Evolutionary conservation across 2,888 invertebrate genomes (phyloP), one percentile per base, ranked within the genome.

Genomic region (Abscondita cerata): DNA sequence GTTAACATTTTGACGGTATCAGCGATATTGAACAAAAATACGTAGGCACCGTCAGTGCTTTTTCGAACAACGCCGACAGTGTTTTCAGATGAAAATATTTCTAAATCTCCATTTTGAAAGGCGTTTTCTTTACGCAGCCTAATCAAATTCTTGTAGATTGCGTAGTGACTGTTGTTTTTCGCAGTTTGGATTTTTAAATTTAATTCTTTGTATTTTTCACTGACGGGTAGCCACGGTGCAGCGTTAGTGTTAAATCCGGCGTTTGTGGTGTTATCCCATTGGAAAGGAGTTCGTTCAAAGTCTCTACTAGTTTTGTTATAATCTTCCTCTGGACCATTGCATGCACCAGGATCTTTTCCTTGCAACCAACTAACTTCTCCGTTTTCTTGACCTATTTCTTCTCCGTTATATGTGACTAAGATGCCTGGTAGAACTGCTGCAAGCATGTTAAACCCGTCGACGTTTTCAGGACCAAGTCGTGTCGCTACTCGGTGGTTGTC

Each of bases 381-480:
- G 73, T 91, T 85, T 64, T 82, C 76, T 87, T 91, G 88, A 0
- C 89, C 92, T 48, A 93, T 85, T 81, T 93, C 92, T 72, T 93
- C 92, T 2, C 92, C 93, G 82, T 96, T 92, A 75, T 96, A 96
- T 0, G 93, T 91, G 5, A 95, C 87, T 16, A 90, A 88, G 2
- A 93, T 86, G 36, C 96, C 96, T 1, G 95, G 95, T 54, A 97
- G 81, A 12, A 95, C 83, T 75, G 93, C 82, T 15, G 89, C 81
- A 54, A 97, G 76, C 90, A 95, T 93, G 75, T 93, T 92, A 73
- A 95, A 85, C 11, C 89, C 90, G 78, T 95, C 93, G 0, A 89
- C 86, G 69, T 89, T 82, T 56, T 86, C 83, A 16, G 64, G 80
- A 0, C 90, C 91, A 65, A 86, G 89, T 67, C 93, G 84, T 0